Percentiles rank a stretch among this genome's conserved stretches.
Evolutionary conservation across 2,113 vertebrate species (phyloP).

Genomic region (Lichenostomus cassidix): DNA sequence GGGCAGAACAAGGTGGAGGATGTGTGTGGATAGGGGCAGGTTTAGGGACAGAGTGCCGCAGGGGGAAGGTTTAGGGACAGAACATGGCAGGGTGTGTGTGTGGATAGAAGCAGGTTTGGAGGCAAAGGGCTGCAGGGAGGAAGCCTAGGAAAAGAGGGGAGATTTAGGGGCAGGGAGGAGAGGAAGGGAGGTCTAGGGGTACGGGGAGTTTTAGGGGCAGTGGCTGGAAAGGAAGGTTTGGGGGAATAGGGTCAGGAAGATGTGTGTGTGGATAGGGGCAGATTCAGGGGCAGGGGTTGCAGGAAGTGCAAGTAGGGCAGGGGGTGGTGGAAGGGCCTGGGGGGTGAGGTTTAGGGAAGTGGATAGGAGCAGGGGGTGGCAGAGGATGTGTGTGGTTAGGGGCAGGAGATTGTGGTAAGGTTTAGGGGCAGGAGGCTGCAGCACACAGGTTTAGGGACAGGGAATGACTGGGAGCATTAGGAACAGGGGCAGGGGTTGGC

Average conservation of each 20-base stretch:
- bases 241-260: background rate
- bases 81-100: background rate
- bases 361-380: background rate
- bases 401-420: background rate
- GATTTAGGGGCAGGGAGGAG: background rate
- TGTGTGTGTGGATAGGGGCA: too few species aligned
- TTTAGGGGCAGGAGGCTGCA: background rate
- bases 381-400: background rate
- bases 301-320: background rate
- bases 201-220: background rate
- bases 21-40: background rate
- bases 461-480: background rate
- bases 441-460: background rate
- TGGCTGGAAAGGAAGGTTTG: background rate
- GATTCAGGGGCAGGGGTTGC: background rate
- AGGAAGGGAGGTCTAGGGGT: background rate
- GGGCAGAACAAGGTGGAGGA: too few species aligned
- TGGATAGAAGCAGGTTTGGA: background rate
- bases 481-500: background rate
- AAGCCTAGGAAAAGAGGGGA: background rate
- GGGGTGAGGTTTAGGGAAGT: too few species aligned
- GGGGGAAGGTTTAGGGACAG: background rate
- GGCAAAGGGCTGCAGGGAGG: background rate
- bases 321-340: background rate
- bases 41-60: background rate